phyloP scores from a whole-genome alignment of 2,113 vertebrate genomes.

The Petroica traversi region DNA sequence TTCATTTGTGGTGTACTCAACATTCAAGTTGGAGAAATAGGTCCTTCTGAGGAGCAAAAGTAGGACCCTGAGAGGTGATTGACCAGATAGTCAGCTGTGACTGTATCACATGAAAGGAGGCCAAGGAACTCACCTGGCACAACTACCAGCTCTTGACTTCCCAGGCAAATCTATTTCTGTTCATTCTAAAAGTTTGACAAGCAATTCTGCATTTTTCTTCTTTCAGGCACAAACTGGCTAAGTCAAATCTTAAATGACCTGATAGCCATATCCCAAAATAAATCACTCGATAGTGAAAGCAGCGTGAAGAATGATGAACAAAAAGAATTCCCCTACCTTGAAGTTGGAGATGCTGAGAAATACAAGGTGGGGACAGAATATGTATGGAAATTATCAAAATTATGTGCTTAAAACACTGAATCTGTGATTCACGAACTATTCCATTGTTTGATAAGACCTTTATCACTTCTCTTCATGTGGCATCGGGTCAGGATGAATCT shows the following conservation, averaged over 20 bases:
- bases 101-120: background rate
- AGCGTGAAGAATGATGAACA: background rate
- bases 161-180: background rate
- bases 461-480: background rate
- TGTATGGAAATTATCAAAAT: background rate
- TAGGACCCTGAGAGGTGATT: background rate
- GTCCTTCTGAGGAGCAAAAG: background rate
- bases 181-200: background rate
- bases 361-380: background rate
- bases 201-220: background rate
- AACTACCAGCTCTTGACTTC: background rate
- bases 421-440: background rate
- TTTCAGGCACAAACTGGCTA: constrained; percentile 47
- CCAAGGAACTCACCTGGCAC: background rate
- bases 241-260: constrained; percentile 18
- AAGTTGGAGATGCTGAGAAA: constrained; percentile 11
- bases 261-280: background rate
- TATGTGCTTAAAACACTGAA: background rate
- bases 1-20: background rate
- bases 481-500: background rate
- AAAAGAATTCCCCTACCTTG: background rate
- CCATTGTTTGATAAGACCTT: background rate
- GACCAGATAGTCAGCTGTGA: background rate
- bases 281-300: background rate
- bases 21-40: background rate